phyloP scores from a whole-genome alignment of 1,140 invertebrate species.

The Hormaphis cornu region DNA sequence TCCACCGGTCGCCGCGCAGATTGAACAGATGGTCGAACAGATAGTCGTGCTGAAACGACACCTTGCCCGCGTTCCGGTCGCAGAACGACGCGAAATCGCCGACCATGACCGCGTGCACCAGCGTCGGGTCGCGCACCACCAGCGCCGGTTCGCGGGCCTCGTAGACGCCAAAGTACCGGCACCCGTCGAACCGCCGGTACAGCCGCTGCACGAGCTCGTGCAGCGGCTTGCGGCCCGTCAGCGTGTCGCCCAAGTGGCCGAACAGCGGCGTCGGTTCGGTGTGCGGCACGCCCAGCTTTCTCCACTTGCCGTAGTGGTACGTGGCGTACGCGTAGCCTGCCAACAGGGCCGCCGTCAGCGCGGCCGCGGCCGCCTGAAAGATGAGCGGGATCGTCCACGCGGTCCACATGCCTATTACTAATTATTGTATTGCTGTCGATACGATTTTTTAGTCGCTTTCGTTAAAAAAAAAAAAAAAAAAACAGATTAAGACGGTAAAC shows the following conservation, averaged over 20 bases:
- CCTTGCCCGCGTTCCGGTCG: conserved; percentile 43
- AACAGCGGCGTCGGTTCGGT: conserved; percentile 43
- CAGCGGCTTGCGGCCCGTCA: conserved; percentile 38
- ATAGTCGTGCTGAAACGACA: conserved; percentile 46
- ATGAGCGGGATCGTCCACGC: not conserved
- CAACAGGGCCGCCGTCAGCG: not conserved
- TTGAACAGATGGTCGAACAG: conserved; percentile 41
- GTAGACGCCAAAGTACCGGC: conserved; percentile 40
- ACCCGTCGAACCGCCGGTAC: conserved; percentile 29
- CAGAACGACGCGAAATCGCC: conserved; percentile 50
- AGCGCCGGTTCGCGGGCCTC: conserved; percentile 45
- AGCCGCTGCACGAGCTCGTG: conserved; percentile 34
- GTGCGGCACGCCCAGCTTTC: conserved; percentile 39
- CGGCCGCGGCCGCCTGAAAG: no score
- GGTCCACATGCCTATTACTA: no score
- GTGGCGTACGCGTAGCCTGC: conserved; percentile 35
- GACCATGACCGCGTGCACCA: conserved; percentile 51
- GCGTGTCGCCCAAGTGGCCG: conserved; percentile 45
- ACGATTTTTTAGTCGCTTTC: no score
- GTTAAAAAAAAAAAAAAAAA: no score
- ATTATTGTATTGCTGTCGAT: no score
- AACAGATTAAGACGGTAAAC: no score
- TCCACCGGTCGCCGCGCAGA: conserved; percentile 47
- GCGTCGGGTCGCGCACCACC: conserved; percentile 48
- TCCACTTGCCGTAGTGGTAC: conserved; percentile 41